These are phyloP conservation scores for Ametastegia equiseti DNA, from an alignment of 2,888 invertebrate genomes.

Conservation along the genomic window DNA sequence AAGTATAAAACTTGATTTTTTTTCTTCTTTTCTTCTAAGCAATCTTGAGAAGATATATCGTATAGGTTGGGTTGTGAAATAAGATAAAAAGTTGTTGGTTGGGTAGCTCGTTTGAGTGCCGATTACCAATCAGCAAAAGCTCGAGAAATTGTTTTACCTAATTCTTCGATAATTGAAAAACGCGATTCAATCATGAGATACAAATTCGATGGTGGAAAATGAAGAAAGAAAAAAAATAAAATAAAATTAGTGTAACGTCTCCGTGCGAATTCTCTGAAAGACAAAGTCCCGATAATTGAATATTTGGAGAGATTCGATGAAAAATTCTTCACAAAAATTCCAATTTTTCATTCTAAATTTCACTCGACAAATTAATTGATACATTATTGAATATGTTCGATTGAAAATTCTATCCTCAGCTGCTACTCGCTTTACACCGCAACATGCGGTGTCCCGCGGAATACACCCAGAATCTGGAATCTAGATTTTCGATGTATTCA, in stretches of 20 bases:
- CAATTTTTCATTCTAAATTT: background rate
- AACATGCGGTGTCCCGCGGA: background rate
- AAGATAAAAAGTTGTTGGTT: background rate
- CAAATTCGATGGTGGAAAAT: background rate
- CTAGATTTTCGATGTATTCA: background rate
- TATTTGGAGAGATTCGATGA: background rate
- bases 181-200: background rate
- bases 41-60: background rate
- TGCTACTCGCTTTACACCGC: background rate
- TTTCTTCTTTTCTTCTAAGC: background rate
- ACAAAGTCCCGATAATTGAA: background rate
- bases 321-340: background rate
- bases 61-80: background rate
- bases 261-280: background rate
- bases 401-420: background rate
- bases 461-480: conserved; percentile 12
- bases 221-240: too few species aligned
- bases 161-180: conserved; percentile 2
- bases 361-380: background rate
- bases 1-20: background rate
- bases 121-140: background rate
- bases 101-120: background rate
- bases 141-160: background rate
- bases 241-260: background rate
- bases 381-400: background rate